Evolutionary conservation across 2,797 vertebrate genomes (phyloP).

Genomic region (Nothura maculosa): DNA sequence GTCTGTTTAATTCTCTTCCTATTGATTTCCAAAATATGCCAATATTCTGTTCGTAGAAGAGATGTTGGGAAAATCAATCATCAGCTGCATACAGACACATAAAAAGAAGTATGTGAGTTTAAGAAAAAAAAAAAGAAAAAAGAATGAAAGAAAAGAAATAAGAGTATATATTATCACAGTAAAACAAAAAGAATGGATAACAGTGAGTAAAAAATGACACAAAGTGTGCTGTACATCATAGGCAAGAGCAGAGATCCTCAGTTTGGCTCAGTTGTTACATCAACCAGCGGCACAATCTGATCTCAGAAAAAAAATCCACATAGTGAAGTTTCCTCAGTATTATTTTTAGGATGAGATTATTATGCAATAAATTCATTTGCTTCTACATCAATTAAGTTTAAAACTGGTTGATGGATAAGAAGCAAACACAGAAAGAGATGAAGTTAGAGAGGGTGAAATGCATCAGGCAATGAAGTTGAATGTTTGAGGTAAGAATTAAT

Average conservation of each 20-base stretch:
- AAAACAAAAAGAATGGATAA: not conserved
- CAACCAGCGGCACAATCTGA: not conserved
- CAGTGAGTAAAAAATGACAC: fast-evolving
- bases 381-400: not conserved
- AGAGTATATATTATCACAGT: not conserved
- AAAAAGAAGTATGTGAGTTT: not conserved
- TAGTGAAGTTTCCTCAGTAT: fast-evolving
- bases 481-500: not conserved
- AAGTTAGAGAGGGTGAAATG: not conserved
- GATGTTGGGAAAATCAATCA: not conserved
- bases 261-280: not conserved
- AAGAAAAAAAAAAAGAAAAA: not conserved
- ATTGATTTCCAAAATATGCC: not conserved
- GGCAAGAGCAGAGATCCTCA: not conserved
- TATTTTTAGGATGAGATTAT: not conserved
- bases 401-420: not conserved
- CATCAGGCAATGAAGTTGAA: not conserved
- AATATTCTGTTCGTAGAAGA: not conserved
- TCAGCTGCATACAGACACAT: not conserved
- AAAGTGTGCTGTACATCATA: not conserved
- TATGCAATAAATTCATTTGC: not conserved
- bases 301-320: not conserved
- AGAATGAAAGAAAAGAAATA: not conserved
- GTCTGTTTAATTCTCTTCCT: not conserved
- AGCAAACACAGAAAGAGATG: not conserved